Conservation (phyloP, 2,113 vertebrate species). For the Camelus dromedarius region DNA sequence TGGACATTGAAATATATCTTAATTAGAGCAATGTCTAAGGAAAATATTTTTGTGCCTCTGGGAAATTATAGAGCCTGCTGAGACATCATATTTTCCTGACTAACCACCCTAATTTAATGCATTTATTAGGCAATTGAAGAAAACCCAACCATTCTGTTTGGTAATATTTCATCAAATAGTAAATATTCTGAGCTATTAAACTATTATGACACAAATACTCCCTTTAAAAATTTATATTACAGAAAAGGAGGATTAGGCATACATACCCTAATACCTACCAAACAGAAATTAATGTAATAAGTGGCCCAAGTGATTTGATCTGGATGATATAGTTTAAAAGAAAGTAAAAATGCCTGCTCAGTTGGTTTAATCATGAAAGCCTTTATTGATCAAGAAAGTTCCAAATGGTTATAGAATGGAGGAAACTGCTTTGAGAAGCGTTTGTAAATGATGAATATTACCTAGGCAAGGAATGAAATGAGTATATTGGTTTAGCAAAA, state of each 20-base stretch:
- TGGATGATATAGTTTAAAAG: background rate
- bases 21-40: background rate
- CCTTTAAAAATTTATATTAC: conserved; percentile 27
- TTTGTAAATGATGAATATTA: conserved; percentile 1
- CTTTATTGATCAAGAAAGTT: background rate
- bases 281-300: conserved; percentile 20
- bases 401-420: background rate
- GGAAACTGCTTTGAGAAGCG: background rate
- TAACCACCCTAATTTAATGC: background rate
- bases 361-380: background rate
- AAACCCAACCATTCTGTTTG: background rate
- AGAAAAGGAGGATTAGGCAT: background rate
- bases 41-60: background rate
- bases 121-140: conserved; percentile 20
- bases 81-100: background rate
- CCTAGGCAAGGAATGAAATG: background rate
- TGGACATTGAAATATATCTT: conserved; percentile 14
- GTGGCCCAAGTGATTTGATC: background rate
- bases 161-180: background rate
- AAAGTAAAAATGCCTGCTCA: background rate
- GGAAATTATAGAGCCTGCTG: background rate
- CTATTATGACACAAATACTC: conserved; percentile 6
- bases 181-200: background rate
- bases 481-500: background rate
- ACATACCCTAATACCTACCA: background rate